Conservation (phyloP, 2,888 invertebrate genomes). For the Apomyelois bistriatella region DNA sequence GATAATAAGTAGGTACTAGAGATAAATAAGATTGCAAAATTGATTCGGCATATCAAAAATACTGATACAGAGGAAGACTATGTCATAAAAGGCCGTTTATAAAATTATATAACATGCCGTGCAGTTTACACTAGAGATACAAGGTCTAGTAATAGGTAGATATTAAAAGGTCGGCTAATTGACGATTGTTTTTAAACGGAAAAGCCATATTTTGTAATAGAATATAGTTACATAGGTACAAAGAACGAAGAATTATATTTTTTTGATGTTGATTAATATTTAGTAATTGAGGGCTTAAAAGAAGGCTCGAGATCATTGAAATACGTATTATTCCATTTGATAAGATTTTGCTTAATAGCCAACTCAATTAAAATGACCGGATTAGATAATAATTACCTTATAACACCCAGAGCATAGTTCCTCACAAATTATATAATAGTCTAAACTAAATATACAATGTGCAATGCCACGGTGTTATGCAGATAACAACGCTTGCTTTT, state of each 20-base stretch:
- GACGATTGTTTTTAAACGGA: not conserved
- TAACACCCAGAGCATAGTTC: not conserved
- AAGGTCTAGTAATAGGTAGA: not conserved
- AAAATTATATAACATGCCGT: too few relatives aligned
- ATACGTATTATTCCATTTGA: constrained; percentile 1
- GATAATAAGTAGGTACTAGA: too few relatives aligned
- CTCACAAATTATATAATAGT: not conserved
- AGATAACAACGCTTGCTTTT: not conserved
- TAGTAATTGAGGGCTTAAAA: not conserved
- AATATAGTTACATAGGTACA: too few relatives aligned
- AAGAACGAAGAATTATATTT: too few relatives aligned
- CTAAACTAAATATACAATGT: constrained; percentile 5
- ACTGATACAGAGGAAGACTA: too few relatives aligned
- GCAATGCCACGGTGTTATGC: not conserved
- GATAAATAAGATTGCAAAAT: too few relatives aligned
- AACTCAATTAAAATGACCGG: constrained; percentile 3
- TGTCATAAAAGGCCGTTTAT: too few relatives aligned
- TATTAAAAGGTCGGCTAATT: not conserved
- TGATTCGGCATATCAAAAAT: too few relatives aligned
- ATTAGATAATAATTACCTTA: not conserved
- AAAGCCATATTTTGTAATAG: not conserved
- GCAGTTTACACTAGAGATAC: not conserved
- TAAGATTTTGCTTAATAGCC: constrained; percentile 4
- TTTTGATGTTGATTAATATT: not conserved
- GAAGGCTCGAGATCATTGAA: not conserved